These are phyloP conservation scores for Drosophila azteca DNA, from an alignment of 1,140 invertebrate species.

Conservation along the genomic window DNA sequence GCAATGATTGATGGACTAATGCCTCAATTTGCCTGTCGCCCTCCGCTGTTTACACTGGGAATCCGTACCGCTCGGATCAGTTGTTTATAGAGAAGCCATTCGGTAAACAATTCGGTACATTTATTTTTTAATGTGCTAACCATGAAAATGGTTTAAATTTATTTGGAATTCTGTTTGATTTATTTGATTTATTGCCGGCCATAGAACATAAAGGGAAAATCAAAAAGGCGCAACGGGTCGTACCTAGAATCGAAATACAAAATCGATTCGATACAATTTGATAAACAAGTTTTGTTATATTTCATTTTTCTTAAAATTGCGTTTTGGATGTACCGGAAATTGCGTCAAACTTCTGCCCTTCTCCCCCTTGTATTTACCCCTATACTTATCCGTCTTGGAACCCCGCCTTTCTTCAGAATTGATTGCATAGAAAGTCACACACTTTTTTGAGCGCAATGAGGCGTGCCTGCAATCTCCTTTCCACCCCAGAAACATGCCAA, in stretches of 20 bases:
- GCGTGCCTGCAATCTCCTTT: conserved; percentile 36
- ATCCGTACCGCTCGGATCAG: conserved; percentile 28
- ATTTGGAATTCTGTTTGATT: conserved; percentile 66
- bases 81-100: conserved; percentile 56
- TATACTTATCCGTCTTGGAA: too few species aligned
- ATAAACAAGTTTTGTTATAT: conserved; percentile 67
- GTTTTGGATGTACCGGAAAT: conserved; percentile 41
- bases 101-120: conserved; percentile 22
- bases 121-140: conserved; percentile 61
- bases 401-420: neutral
- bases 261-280: conserved; percentile 41
- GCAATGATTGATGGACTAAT: conserved; percentile 51
- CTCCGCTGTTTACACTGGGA: conserved; percentile 54
- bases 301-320: conserved; percentile 52
- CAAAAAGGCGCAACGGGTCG: conserved; percentile 26
- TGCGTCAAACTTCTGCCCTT: conserved; percentile 22
- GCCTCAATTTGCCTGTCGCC: conserved; percentile 48
- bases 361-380: neutral
- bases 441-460: conserved; percentile 59
- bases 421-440: conserved; percentile 3
- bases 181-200: conserved; percentile 54
- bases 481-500: conserved; percentile 8
- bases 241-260: conserved; percentile 1
- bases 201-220: conserved; percentile 33
- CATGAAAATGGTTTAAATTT: conserved; percentile 71